Evolutionary conservation across 2,797 vertebrate genomes (phyloP).

Genomic region (Scarus forsteni): DNA sequence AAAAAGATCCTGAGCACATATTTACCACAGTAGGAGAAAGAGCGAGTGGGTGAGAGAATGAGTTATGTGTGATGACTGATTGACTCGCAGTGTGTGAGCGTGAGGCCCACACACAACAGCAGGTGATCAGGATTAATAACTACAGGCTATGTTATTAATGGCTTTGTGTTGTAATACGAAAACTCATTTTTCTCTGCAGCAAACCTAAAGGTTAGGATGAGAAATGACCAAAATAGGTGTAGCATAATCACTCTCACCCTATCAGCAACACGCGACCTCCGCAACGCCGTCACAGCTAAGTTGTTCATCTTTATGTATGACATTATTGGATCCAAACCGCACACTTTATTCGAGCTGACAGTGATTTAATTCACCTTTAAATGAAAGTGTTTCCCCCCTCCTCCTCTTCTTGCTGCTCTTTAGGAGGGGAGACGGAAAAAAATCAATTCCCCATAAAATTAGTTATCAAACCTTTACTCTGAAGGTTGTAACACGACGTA

Average conservation of each 20-base stretch:
- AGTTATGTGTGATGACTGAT: slow-evolving; percentile 65
- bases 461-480: slow-evolving; percentile 77
- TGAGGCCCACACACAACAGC: slow-evolving; percentile 68
- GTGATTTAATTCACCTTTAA: slow-evolving; percentile 82
- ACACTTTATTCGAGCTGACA: slow-evolving; percentile 76
- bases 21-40: slow-evolving; percentile 56
- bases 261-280: slow-evolving; percentile 62
- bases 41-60: slow-evolving; percentile 44
- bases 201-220: slow-evolving; percentile 81
- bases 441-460: slow-evolving; percentile 82
- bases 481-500: slow-evolving; percentile 59
- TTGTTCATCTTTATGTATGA: slow-evolving; percentile 78
- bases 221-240: slow-evolving; percentile 75
- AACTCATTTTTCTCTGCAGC: slow-evolving; percentile 78
- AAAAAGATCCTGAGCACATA: slow-evolving; percentile 49
- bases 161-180: slow-evolving; percentile 74
- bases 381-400: slow-evolving; percentile 59
- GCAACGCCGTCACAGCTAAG: slow-evolving; percentile 51
- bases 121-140: slow-evolving; percentile 78
- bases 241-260: slow-evolving; percentile 70
- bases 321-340: slow-evolving; percentile 74
- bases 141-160: slow-evolving; percentile 78
- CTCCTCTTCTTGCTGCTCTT: slow-evolving; percentile 59
- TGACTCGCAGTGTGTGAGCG: slow-evolving; percentile 54
- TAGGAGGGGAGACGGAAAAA: slow-evolving; percentile 57